Percentiles rank a stretch among this genome's conserved stretches.
Evolutionary conservation across 2,113 vertebrate genomes (phyloP).

Genomic region (Albula goreensis): DNA sequence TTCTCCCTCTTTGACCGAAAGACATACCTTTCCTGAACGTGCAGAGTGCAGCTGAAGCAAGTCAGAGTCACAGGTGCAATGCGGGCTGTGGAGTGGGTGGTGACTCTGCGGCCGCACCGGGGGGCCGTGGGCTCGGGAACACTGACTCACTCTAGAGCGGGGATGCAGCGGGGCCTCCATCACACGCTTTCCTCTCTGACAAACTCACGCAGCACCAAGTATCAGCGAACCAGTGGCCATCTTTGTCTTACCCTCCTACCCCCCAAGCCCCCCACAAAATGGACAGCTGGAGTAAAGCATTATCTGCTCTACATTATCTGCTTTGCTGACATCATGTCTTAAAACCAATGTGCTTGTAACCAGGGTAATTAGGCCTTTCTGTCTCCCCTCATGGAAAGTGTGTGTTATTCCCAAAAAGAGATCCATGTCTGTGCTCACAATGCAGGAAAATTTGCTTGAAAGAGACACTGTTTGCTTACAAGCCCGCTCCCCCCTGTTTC

Average conservation of each 20-base stretch:
- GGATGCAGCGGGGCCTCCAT: constrained; percentile 57
- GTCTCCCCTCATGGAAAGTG: background rate
- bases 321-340: background rate
- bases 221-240: too few relatives aligned
- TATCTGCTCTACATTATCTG: too few relatives aligned
- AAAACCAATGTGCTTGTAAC: background rate
- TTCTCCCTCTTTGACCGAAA: background rate
- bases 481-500: background rate
- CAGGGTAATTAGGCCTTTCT: background rate
- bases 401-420: background rate
- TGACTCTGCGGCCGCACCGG: constrained; percentile 70
- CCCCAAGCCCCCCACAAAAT: too few relatives aligned
- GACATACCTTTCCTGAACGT: too few relatives aligned
- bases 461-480: background rate
- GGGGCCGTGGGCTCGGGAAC: constrained; percentile 56
- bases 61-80: constrained; percentile 65
- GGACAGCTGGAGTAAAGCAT: too few relatives aligned
- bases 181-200: constrained; percentile 21
- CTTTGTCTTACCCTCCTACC: too few relatives aligned
- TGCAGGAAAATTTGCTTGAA: background rate
- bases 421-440: background rate
- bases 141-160: constrained; percentile 62
- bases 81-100: constrained; percentile 69
- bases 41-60: constrained; percentile 36
- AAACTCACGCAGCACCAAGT: background rate